Evolutionary conservation across 1,140 invertebrate genomes (phyloP).

Genomic region (Diorhabda elongata): DNA sequence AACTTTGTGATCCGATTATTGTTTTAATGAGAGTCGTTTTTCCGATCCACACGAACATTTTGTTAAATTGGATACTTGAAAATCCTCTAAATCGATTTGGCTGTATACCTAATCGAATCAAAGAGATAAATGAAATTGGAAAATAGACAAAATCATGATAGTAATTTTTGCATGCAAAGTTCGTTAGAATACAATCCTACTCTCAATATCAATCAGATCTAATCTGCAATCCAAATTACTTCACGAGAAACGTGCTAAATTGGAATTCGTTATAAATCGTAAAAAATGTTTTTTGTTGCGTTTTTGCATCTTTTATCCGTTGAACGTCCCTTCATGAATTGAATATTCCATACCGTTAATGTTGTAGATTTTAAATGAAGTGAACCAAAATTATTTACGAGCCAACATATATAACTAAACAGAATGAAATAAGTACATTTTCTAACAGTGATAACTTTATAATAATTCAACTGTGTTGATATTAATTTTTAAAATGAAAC

Average conservation of each 20-base stretch:
- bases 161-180: conserved; percentile 3
- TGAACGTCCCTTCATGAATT: no score
- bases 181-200: not conserved
- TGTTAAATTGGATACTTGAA: not conserved
- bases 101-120: not conserved
- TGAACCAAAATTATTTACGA: no score
- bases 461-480: no score
- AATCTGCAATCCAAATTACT: not conserved
- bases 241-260: not conserved
- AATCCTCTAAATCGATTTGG: not conserved
- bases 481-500: no score
- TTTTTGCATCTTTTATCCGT: no score
- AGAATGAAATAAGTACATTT: no score
- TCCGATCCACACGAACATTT: not conserved
- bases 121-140: not conserved
- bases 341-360: no score
- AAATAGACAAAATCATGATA: not conserved
- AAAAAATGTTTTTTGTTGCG: no score
- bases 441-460: no score
- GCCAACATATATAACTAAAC: no score
- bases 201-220: not conserved
- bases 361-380: no score
- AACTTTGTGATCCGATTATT: no score
- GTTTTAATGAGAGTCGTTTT: not conserved
- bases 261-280: not conserved